These are phyloP conservation scores for Aphidius ervi DNA, from an alignment of 1,140 invertebrate species.

Conservation along the genomic window DNA sequence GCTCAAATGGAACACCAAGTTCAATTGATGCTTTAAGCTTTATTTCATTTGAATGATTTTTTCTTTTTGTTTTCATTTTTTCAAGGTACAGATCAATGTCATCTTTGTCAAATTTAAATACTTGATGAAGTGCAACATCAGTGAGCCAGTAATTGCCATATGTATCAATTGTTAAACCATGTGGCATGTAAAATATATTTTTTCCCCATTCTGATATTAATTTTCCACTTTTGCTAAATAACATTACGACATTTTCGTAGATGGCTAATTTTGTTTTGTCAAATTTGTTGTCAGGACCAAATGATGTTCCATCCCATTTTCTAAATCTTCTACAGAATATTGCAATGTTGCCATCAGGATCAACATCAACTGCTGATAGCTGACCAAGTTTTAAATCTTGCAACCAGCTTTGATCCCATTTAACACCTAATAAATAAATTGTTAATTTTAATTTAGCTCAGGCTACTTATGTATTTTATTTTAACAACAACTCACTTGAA, in stretches of 20 bases:
- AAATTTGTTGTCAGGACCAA: constrained; percentile 61
- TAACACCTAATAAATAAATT: constrained; percentile 37
- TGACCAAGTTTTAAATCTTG: constrained; percentile 63
- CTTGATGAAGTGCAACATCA: constrained; percentile 91
- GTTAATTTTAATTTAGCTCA: no score
- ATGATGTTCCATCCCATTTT: constrained; percentile 68
- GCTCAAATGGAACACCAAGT: constrained; percentile 58
- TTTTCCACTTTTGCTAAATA: constrained; percentile 66
- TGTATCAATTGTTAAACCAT: constrained; percentile 84
- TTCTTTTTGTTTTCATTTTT: constrained; percentile 7
- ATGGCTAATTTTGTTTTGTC: constrained; percentile 66
- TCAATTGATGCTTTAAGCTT: constrained; percentile 37
- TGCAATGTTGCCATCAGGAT: constrained; percentile 68
- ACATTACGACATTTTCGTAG: constrained; percentile 65
- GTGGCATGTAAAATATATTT: constrained; percentile 88
- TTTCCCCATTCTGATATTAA: constrained; percentile 74
- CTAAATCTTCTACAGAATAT: constrained; percentile 80
- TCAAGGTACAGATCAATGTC: constrained; percentile 32
- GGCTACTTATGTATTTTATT: constrained; percentile 9
- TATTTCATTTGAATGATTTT: constrained; percentile 2
- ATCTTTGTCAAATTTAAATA: constrained; percentile 64
- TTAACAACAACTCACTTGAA: constrained; percentile 25
- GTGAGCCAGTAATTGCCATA: constrained; percentile 85
- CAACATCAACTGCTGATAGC: constrained; percentile 75
- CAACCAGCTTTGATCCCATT: constrained; percentile 54